Conservation (phyloP, 2,888 invertebrate species). For the Orthonevra nobilis region DNA sequence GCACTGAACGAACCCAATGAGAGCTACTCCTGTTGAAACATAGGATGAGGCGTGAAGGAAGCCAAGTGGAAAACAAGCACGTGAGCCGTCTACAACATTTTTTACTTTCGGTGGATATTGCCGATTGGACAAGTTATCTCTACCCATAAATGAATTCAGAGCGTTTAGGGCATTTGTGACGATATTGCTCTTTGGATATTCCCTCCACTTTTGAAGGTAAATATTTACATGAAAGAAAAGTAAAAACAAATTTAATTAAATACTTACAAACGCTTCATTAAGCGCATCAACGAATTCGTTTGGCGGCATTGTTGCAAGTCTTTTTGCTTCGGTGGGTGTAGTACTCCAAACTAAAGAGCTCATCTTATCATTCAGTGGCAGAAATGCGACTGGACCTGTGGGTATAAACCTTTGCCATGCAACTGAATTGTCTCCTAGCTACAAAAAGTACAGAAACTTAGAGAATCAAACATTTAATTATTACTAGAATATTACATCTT, state of each 20-base stretch:
- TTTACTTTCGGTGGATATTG: slow-evolving; percentile 79
- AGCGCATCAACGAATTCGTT: slow-evolving; percentile 93
- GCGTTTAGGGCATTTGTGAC: slow-evolving; percentile 80
- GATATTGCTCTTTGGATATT: slow-evolving; percentile 76
- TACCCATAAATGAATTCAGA: slow-evolving; percentile 80
- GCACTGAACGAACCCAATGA: slow-evolving; percentile 87
- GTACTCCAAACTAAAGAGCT: slow-evolving; percentile 98
- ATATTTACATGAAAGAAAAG: not conserved
- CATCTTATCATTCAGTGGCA: slow-evolving; percentile 89
- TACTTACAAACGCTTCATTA: slow-evolving; percentile 90
- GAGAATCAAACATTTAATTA: too few species aligned
- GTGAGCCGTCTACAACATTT: slow-evolving; percentile 77
- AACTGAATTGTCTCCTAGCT: slow-evolving; percentile 88
- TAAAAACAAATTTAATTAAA: too few species aligned
- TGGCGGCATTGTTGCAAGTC: slow-evolving; percentile 85
- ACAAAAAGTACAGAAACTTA: not conserved
- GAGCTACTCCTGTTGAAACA: slow-evolving; percentile 88
- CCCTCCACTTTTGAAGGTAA: slow-evolving; percentile 72
- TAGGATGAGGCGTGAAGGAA: slow-evolving; percentile 95
- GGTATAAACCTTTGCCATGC: slow-evolving; percentile 99
- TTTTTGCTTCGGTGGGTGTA: slow-evolving; percentile 86
- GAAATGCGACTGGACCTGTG: slow-evolving; percentile 93
- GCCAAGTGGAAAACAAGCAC: slow-evolving; percentile 95
- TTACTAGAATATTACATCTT: slow-evolving; percentile 83
- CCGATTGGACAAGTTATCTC: slow-evolving; percentile 76